Evolutionary conservation across 2,797 vertebrate species (phyloP), one percentile per base, ranked within the genome.

Genomic region (Apodemus agrarius): DNA sequence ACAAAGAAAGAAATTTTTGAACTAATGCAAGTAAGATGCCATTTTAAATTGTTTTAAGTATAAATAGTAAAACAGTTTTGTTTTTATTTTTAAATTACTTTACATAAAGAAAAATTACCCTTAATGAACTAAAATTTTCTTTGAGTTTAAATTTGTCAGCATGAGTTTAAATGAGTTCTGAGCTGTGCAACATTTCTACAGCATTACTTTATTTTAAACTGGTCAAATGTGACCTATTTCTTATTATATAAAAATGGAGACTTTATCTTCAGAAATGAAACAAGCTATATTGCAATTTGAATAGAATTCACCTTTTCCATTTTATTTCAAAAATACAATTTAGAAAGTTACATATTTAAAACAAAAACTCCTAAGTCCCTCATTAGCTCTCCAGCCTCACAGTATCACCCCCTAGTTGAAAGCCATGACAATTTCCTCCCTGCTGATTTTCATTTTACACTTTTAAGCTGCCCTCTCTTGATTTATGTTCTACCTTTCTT

Each of bases 1-100:
- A 99, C 99, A 99, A 99, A 99, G 98, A 99, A 99, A 98, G 99
- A 99, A 99, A 99, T 99, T 98, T 99, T 99, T 98, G 99, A 99
- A 99, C 99, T 99, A 98, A 99, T 99, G 99, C 99, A 99, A 99
- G 99, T 99, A 99, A 98, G 89, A 87, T 93, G 72, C 54, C 46
- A 31, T 34, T 93, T 91, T 0, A 83, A 94, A 95, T 89, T 95
- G 89, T 94, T 92, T 94, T 37, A 26, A 74, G 2, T 95, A 0
- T 93, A 37, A 93, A 37, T 93, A 93, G 31, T 94, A 92, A 93
- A 88, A 81, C 29, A 95, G 26, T 96, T 97, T 92, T 92, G 29
- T 93, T 92, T 96, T 83, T 24, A 79, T 93, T 94, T 95, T 72
- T 81, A 79, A 89, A 43, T 93, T 8, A 0, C 57, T 97, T 96